phyloP scores from a whole-genome alignment of 1,140 invertebrate species.

The Leptinotarsa defecta region DNA sequence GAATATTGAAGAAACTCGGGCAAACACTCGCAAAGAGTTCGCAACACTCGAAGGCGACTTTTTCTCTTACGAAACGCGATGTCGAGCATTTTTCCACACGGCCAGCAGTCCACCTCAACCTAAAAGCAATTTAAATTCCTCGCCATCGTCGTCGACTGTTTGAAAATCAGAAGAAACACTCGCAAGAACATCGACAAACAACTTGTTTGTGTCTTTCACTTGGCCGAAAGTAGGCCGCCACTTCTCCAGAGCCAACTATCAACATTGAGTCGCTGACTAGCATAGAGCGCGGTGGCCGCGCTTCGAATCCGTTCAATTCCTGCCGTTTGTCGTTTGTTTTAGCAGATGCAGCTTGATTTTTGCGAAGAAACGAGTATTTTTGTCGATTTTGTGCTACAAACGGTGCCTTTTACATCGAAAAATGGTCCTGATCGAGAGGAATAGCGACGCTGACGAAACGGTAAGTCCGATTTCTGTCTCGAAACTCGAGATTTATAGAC shows the following conservation, averaged over 20 bases:
- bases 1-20: no score
- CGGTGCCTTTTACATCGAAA: not conserved
- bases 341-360: not conserved
- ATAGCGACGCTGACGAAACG: slow-evolving; percentile 37
- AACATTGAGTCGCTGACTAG: slow-evolving; percentile 43
- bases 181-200: slow-evolving; percentile 2
- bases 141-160: slow-evolving; percentile 2
- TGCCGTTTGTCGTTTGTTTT: not conserved
- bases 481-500: no score
- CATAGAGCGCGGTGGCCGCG: slow-evolving; percentile 35
- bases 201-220: slow-evolving; percentile 23
- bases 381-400: not conserved
- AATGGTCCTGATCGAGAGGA: slow-evolving; percentile 41
- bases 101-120: slow-evolving; percentile 7
- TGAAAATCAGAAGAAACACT: not conserved
- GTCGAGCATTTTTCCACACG: not conserved
- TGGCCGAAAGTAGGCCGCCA: slow-evolving; percentile 1
- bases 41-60: not conserved
- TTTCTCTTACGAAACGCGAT: not conserved
- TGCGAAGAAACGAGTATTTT: not conserved
- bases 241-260: slow-evolving; percentile 6
- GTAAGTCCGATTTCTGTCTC: slow-evolving; percentile 32
- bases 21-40: not conserved
- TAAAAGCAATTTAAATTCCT: slow-evolving; percentile 2
- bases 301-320: slow-evolving; percentile 9